Evolutionary conservation across 2,888 invertebrate species (phyloP).

Genomic region (Lysandra coridon): DNA sequence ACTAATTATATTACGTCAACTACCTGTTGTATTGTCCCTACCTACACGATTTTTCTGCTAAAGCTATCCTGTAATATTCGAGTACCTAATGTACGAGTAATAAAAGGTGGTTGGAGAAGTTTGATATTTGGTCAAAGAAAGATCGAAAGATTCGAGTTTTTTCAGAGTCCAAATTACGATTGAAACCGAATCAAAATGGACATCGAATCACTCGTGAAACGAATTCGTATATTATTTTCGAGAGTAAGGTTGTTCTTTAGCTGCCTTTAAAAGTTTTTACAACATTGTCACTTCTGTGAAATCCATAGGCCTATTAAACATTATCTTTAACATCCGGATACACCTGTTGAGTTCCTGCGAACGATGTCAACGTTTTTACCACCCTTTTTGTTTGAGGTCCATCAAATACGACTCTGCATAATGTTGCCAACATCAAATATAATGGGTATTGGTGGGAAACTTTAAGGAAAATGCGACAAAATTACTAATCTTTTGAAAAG

Average conservation of each 20-base stretch:
- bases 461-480: not conserved
- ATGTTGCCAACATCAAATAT: conserved; percentile 34
- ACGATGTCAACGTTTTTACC: conserved; percentile 45
- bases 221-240: no score
- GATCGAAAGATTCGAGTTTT: no score
- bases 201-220: no score
- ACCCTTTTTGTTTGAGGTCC: conserved; percentile 43
- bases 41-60: no score
- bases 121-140: no score
- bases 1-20: not conserved
- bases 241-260: not conserved
- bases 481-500: not conserved
- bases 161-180: no score
- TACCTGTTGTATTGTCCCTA: no score
- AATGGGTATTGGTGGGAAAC: conserved; percentile 30
- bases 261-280: not conserved
- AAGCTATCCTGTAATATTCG: no score
- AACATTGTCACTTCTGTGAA: conserved; percentile 2
- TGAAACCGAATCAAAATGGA: no score
- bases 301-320: conserved; percentile 39
- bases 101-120: no score
- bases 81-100: no score
- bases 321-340: conserved; percentile 51
- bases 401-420: conserved; percentile 42
- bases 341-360: conserved; percentile 54